These are phyloP conservation scores for Halocaridina rubra DNA, from an alignment of 2,888 invertebrate genomes.

Conservation along the genomic window DNA sequence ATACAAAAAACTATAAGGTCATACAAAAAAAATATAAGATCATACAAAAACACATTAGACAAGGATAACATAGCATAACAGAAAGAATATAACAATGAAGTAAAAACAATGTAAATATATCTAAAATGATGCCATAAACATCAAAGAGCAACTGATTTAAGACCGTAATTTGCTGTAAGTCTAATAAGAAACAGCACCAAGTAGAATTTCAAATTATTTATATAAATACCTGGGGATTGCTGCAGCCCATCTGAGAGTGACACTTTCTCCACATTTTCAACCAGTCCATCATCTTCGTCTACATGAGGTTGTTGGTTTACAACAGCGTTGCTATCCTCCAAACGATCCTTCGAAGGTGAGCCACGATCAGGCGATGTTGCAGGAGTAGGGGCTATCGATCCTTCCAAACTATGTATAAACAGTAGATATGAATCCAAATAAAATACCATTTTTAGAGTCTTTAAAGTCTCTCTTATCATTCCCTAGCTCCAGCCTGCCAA, in stretches of 20 bases:
- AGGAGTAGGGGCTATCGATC: conserved; percentile 60
- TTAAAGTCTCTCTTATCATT: too few species aligned
- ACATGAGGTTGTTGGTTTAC: conserved; percentile 27
- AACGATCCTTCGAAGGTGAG: conserved; percentile 30
- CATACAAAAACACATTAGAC: too few species aligned
- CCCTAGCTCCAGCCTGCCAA: too few species aligned
- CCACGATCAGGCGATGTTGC: conserved; percentile 53
- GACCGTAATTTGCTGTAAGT: too few species aligned
- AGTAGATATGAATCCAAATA: background rate
- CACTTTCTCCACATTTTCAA: conserved; percentile 29
- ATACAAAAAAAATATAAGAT: too few species aligned
- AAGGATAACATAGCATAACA: too few species aligned
- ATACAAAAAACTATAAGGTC: too few species aligned
- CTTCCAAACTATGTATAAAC: conserved; percentile 33
- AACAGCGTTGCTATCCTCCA: conserved; percentile 8
- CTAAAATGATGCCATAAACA: too few species aligned
- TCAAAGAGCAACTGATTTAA: too few species aligned
- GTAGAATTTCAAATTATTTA: background rate
- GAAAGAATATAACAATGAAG: too few species aligned
- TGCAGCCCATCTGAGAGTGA: conserved; percentile 17
- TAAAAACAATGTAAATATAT: too few species aligned
- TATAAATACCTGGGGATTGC: conserved; percentile 34
- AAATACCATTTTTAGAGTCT: background rate
- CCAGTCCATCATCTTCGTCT: conserved; percentile 37
- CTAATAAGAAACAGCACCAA: background rate